Percentiles rank a stretch among this genome's conserved stretches.
phyloP scores from a whole-genome alignment of 2,113 vertebrate species.

The Serinus canaria region DNA sequence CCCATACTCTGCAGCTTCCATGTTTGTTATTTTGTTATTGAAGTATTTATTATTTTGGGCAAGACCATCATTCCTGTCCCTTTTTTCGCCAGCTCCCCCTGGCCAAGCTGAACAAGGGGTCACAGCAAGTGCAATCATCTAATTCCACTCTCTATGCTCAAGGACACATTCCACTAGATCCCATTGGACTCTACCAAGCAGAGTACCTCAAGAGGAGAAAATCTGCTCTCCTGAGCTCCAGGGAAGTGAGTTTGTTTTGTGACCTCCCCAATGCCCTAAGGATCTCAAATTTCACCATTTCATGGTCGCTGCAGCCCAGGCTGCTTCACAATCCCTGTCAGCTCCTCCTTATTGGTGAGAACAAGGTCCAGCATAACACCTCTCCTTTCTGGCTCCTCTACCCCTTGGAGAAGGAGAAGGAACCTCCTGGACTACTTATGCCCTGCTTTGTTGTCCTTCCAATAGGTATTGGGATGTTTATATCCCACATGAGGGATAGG shows the following conservation, averaged over 20 bases:
- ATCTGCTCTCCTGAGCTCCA: not conserved
- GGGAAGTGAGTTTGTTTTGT: not conserved
- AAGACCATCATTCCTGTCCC: not conserved
- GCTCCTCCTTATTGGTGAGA: not conserved
- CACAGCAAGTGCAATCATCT: not conserved
- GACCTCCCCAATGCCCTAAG: not conserved
- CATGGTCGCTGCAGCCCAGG: not conserved
- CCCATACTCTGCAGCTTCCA: not conserved
- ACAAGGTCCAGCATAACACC: not conserved
- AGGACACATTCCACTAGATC: not conserved
- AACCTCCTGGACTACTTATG: not conserved
- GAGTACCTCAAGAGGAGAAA: not conserved
- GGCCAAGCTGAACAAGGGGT: not conserved
- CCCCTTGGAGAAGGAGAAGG: not conserved
- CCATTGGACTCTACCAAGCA: not conserved
- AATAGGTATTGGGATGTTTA: not conserved
- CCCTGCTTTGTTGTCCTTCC: not conserved
- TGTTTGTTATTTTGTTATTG: not conserved
- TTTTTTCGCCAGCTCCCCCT: not conserved
- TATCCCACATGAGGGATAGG: not conserved
- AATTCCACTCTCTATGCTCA: accelerated
- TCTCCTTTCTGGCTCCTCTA: not conserved
- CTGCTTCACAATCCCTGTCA: not conserved
- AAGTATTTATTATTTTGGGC: not conserved
- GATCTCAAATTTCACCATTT: not conserved